Conservation (phyloP, 2,113 vertebrate genomes). For the Mesocricetus auratus region DNA sequence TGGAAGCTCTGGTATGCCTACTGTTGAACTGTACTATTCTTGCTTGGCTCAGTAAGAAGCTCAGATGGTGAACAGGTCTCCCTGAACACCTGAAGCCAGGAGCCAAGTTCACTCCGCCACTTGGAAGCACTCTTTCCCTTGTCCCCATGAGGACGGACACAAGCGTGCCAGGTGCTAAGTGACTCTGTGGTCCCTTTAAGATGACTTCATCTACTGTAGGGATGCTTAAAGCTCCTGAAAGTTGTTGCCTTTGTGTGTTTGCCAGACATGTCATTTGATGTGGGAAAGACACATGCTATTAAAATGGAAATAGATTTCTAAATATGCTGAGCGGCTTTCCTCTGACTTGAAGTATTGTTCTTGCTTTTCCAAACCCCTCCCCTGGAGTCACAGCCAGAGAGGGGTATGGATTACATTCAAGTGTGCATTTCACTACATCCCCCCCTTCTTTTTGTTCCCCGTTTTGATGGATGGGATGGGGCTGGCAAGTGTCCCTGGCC, state of each 20-base stretch:
- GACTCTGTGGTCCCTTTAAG: slow-evolving; percentile 62
- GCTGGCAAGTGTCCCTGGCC: slow-evolving; percentile 22
- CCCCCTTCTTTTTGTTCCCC: neutral
- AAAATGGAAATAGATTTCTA: slow-evolving; percentile 84
- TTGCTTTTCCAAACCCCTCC: slow-evolving; percentile 79
- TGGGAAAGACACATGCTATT: slow-evolving; percentile 79
- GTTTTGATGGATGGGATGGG: neutral
- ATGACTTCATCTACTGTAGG: slow-evolving; percentile 67
- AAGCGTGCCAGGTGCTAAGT: slow-evolving; percentile 35
- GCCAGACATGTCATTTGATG: slow-evolving; percentile 85
- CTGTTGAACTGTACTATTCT: neutral
- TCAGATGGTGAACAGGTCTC: neutral
- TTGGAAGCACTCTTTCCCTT: slow-evolving; percentile 29
- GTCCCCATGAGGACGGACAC: neutral
- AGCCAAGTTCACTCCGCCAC: neutral
- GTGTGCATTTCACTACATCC: neutral
- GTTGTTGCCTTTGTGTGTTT: slow-evolving; percentile 79
- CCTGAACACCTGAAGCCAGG: neutral
- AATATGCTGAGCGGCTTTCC: slow-evolving; percentile 77
- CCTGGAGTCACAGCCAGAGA: slow-evolving; percentile 63
- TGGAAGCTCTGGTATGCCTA: neutral
- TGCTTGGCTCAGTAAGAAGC: neutral
- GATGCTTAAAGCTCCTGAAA: neutral
- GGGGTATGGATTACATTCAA: slow-evolving; percentile 48
- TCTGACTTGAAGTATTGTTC: slow-evolving; percentile 83